Evolutionary conservation across 2,113 vertebrate species (phyloP).

Genomic region (Hylia prasina): DNA sequence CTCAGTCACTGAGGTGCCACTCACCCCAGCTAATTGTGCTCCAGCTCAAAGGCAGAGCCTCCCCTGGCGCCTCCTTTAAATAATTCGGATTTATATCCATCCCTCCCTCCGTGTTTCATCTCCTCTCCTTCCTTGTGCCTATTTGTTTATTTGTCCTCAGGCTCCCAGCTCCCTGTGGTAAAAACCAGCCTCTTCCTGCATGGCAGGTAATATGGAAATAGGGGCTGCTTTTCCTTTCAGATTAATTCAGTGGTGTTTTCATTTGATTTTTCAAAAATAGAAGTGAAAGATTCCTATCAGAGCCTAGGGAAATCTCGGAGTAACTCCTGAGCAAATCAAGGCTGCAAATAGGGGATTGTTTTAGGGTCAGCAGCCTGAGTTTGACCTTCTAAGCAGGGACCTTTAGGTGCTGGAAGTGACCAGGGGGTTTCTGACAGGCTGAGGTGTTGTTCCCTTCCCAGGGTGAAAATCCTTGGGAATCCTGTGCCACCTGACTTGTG

Average conservation of each 20-base stretch:
- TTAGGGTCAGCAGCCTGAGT: neutral
- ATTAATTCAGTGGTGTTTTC: neutral
- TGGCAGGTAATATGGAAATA: constrained; percentile 34
- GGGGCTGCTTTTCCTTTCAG: constrained; percentile 54
- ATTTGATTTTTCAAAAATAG: neutral
- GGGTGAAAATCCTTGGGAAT: neutral
- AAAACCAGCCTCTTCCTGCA: constrained; percentile 15
- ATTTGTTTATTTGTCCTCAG: constrained; percentile 35
- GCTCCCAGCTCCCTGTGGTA: neutral
- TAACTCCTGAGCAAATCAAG: neutral
- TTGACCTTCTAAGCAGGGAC: neutral
- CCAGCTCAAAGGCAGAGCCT: neutral
- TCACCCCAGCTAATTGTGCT: neutral
- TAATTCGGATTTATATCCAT: neutral
- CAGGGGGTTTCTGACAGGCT: neutral
- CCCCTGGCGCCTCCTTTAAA: neutral
- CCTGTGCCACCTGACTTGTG: neutral
- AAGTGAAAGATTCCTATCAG: neutral
- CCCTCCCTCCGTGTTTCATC: neutral
- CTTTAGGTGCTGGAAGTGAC: neutral
- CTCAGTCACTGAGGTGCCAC: neutral
- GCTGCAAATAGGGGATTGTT: neutral
- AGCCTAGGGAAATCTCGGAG: neutral
- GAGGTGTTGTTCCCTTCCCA: neutral
- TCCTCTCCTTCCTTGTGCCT: neutral